Evolutionary conservation across 2,797 vertebrate genomes (phyloP).

Genomic region (Pangasius krempfi): DNA sequence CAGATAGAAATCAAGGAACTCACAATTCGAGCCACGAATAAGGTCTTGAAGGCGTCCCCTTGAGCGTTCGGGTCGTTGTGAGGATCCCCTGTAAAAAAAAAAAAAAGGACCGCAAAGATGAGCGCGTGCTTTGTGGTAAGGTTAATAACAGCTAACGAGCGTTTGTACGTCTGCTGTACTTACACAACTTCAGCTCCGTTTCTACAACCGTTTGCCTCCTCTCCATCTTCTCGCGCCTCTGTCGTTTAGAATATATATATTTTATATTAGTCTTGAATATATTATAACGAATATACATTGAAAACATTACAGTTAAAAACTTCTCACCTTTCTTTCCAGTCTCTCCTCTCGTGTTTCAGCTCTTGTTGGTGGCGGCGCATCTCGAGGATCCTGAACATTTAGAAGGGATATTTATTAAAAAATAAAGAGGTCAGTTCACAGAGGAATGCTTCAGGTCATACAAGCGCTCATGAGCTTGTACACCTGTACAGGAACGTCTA

Average conservation of each 20-base stretch:
- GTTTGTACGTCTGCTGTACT: conserved; percentile 52
- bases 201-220: conserved; percentile 89
- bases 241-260: conserved; percentile 37
- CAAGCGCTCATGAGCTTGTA: background rate
- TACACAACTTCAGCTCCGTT: conserved; percentile 92
- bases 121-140: background rate
- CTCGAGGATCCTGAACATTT: conserved; percentile 83
- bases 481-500: background rate
- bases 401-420: no score
- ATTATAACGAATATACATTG: background rate
- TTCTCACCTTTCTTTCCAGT: conserved; percentile 87
- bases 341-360: conserved; percentile 92
- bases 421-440: no score
- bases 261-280: background rate
- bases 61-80: conserved; percentile 93
- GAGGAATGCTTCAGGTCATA: background rate
- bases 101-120: no score
- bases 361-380: conserved; percentile 92
- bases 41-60: conserved; percentile 93
- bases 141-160: background rate
- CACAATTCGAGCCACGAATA: conserved; percentile 93
- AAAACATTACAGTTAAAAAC: background rate
- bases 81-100: conserved; percentile 83
- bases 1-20: conserved; percentile 58
- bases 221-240: conserved; percentile 95